phyloP scores from a whole-genome alignment of 2,797 vertebrate genomes.

The Enteromius radiatus region DNA sequence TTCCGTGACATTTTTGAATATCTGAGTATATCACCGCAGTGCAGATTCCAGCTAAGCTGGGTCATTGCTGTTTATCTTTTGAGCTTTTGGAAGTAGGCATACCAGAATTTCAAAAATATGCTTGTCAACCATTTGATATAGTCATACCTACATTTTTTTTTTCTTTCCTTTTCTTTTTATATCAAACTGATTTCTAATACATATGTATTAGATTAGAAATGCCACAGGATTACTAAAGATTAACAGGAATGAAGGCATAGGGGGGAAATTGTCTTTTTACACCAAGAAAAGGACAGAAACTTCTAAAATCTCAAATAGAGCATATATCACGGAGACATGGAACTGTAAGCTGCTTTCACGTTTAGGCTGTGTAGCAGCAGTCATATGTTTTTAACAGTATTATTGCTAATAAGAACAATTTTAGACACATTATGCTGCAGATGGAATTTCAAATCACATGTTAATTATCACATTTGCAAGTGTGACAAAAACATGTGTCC shows the following conservation, averaged over 20 bases:
- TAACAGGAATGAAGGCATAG: neutral
- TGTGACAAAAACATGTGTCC: slow-evolving; percentile 13
- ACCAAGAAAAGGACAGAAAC: neutral
- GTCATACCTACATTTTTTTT: too few relatives aligned
- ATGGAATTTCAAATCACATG: slow-evolving; percentile 2
- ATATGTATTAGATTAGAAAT: neutral
- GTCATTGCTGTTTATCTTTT: slow-evolving; percentile 14
- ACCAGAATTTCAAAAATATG: neutral
- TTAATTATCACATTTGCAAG: slow-evolving; percentile 30
- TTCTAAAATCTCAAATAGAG: neutral
- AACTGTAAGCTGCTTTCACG: neutral
- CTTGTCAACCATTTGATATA: neutral
- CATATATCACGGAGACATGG: neutral
- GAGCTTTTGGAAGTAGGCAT: neutral
- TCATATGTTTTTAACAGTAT: slow-evolving; percentile 4
- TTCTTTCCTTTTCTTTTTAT: too few relatives aligned
- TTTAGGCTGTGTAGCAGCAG: neutral
- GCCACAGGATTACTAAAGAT: neutral
- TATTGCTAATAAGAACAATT: slow-evolving; percentile 19
- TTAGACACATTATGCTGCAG: neutral
- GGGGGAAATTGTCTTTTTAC: neutral
- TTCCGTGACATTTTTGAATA: neutral
- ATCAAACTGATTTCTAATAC: too few relatives aligned
- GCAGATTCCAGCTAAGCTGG: neutral
- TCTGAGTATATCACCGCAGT: neutral